Conservation (phyloP, 2,113 vertebrate species). For the human (Homo sapiens) region GRCh38 chr4:166020501-166021000, state of each 20-base stretch:
- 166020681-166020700: not conserved
- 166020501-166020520: not conserved
- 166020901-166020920: not conserved
- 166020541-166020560: not conserved
- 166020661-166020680: not conserved
- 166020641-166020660: not conserved
- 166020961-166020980: not conserved
- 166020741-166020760: not conserved
- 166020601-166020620: not conserved
- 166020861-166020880: not conserved
- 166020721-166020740: not conserved
- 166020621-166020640: not conserved
- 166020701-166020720: not conserved
- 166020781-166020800: not conserved
- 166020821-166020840: not conserved
- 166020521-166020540: not conserved
- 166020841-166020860: not conserved
- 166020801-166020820: not conserved
- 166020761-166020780: not conserved
- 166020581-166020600: not conserved
- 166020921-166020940: not conserved
- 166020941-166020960: not conserved
- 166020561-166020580: not conserved
- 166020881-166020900: not conserved
- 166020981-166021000: not conserved